Percentiles rank a stretch among this genome's conserved stretches.
Evolutionary conservation across 2,797 vertebrate genomes (phyloP).

Genomic region (Rhinella marina): DNA sequence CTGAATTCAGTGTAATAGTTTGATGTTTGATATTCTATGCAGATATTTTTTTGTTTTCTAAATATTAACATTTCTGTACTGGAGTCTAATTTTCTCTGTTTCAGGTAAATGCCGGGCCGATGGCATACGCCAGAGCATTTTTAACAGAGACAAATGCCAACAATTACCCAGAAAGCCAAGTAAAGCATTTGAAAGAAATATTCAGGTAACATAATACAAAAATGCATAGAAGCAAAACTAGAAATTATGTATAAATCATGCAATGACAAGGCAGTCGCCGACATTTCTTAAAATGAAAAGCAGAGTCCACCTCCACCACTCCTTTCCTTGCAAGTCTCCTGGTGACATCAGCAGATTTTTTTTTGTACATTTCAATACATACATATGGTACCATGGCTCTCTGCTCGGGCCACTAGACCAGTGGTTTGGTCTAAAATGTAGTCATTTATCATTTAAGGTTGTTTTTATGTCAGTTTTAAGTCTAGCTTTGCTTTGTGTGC

Average conservation of each 20-base stretch:
- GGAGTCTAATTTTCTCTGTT: constrained; percentile 29
- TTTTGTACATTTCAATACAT: no score
- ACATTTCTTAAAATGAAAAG: neutral
- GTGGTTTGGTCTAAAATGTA: no score
- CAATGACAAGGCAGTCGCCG: neutral
- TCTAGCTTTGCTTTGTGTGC: no score
- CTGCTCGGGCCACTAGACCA: no score
- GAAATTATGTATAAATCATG: neutral
- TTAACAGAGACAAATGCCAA: constrained; percentile 97
- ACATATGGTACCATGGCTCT: no score
- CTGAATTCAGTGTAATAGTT: neutral
- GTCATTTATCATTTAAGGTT: no score
- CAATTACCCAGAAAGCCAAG: constrained; percentile 98
- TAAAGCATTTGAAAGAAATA: constrained; percentile 95
- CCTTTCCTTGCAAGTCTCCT: no score
- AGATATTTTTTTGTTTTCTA: neutral
- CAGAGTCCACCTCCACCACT: no score
- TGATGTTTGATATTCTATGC: neutral
- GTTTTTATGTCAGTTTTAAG: no score
- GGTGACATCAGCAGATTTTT: no score
- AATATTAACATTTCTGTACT: neutral
- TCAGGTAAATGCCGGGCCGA: constrained; percentile 96
- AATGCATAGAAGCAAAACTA: neutral
- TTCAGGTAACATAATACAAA: constrained; percentile 84
- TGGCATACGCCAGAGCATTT: constrained; percentile 97